Evolutionary conservation across 2,888 invertebrate genomes (phyloP).

Genomic region (Drymonia ruficornis): DNA sequence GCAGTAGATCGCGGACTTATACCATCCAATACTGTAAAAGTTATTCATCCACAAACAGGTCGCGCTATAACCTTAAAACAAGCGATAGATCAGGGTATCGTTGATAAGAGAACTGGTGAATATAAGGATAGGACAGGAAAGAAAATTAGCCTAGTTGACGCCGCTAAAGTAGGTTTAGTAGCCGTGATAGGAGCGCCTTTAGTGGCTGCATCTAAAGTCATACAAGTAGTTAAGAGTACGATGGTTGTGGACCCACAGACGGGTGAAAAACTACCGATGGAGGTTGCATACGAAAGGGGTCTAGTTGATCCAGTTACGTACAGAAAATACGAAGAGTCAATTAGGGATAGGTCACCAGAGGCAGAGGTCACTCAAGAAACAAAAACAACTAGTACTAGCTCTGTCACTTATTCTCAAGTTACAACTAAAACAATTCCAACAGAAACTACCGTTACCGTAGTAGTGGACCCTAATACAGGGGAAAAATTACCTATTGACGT

Average conservation of each 20-base stretch:
- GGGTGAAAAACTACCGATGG: conserved; percentile 91
- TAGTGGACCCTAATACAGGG: conserved; percentile 89
- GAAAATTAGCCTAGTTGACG: conserved; percentile 88
- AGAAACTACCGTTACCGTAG: conserved; percentile 80
- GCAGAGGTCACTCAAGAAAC: conserved; percentile 44
- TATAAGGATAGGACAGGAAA: conserved; percentile 88
- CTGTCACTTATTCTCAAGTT: conserved; percentile 49
- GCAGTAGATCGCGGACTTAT: conserved; percentile 92
- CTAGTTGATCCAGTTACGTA: conserved; percentile 86
- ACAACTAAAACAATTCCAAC: conserved; percentile 41
- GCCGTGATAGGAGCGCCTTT: conserved; percentile 90
- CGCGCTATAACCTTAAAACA: conserved; percentile 88
- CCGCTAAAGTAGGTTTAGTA: conserved; percentile 91
- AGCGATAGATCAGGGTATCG: conserved; percentile 90
- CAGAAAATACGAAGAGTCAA: conserved; percentile 79
- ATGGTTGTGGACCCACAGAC: conserved; percentile 92
- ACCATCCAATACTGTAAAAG: conserved; percentile 87
- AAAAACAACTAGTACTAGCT: conserved; percentile 42
- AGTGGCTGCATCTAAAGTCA: conserved; percentile 88
- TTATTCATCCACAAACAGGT: conserved; percentile 89
- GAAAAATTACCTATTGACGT: conserved; percentile 91
- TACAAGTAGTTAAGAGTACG: conserved; percentile 86
- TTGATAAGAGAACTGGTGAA: conserved; percentile 89
- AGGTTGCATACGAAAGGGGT: conserved; percentile 92
- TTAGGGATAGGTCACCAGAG: conserved; percentile 65